Percentiles rank a stretch among this genome's conserved stretches.
Evolutionary conservation across 2,113 vertebrate species (phyloP).

Genomic region (Elachura formosa): DNA sequence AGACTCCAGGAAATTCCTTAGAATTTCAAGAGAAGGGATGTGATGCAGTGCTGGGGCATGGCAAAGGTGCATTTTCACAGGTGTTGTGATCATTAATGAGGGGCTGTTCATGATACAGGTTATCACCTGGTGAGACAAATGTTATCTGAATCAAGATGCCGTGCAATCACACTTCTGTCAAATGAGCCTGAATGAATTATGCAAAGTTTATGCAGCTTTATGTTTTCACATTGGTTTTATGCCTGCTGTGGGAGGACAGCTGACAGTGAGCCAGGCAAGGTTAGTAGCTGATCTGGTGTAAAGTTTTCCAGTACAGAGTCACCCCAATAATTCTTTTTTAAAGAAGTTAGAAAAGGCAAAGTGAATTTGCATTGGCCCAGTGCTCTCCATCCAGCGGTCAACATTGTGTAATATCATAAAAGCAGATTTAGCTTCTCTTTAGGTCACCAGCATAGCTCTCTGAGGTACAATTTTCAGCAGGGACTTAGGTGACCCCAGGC

Average conservation of each 20-base stretch:
- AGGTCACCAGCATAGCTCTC: background rate
- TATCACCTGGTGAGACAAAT: background rate
- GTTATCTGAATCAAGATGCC: background rate
- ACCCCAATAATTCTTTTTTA: background rate
- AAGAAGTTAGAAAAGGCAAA: background rate
- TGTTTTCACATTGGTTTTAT: conserved; percentile 42
- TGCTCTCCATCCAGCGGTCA: background rate
- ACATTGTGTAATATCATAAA: background rate
- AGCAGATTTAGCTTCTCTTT: background rate
- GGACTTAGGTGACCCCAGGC: background rate
- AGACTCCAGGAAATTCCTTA: background rate
- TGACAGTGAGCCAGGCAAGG: conserved; percentile 37
- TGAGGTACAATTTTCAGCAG: background rate
- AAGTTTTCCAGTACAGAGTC: background rate
- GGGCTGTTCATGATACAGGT: background rate
- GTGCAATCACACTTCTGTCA: background rate
- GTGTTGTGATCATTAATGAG: background rate
- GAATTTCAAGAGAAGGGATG: background rate
- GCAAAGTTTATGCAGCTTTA: conserved; percentile 39
- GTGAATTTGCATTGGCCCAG: background rate
- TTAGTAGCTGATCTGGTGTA: conserved; percentile 14
- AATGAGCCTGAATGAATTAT: conserved; percentile 33
- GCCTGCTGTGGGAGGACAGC: conserved; percentile 17
- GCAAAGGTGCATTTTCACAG: background rate
- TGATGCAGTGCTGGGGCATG: background rate